Conservation (phyloP, 2,888 invertebrate species). For the Lamellibrachia columna region DNA sequence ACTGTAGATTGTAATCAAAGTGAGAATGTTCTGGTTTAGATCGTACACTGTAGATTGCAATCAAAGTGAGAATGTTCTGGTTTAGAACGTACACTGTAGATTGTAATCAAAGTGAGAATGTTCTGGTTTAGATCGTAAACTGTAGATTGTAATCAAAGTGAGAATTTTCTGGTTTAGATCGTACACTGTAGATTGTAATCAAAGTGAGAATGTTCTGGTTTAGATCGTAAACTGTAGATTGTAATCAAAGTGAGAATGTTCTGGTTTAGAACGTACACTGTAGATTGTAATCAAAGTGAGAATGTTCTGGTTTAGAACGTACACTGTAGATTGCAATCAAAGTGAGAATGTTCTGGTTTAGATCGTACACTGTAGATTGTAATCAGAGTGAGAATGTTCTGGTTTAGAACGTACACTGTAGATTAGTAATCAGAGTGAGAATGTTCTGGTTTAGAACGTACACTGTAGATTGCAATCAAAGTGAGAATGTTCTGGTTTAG, state of each 20-base stretch:
- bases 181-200: neutral
- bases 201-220: neutral
- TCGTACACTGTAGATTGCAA: neutral
- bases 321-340: neutral
- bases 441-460: no score
- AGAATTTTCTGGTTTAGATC: no score
- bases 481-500: no score
- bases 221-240: neutral
- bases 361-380: neutral
- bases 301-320: no score
- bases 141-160: neutral
- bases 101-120: neutral
- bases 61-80: neutral
- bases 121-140: no score
- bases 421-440: neutral
- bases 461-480: neutral
- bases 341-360: neutral
- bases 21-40: no score
- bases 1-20: neutral
- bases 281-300: neutral
- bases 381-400: neutral
- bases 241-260: neutral
- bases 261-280: neutral
- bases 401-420: neutral
- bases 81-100: neutral